Conservation (phyloP, 2,888 invertebrate species). For the Zhengitettix transpicula region DNA sequence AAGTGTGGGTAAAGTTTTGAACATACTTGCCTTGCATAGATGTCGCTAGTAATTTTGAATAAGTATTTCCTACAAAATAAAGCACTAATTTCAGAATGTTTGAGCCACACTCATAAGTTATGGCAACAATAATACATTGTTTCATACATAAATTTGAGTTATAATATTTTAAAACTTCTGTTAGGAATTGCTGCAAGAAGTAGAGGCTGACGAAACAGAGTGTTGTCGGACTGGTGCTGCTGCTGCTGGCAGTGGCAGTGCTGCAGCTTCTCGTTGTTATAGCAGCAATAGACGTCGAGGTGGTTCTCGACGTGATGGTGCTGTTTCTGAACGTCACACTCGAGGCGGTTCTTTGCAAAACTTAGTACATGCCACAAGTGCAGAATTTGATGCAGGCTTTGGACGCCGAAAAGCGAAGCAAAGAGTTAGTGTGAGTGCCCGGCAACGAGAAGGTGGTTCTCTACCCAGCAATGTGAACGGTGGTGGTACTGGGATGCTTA, state of each 20-base stretch:
- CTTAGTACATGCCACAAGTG: slow-evolving; percentile 25
- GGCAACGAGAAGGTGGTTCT: slow-evolving; percentile 48
- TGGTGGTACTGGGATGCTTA: slow-evolving; percentile 8
- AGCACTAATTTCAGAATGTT: too few relatives aligned
- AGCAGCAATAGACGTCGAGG: slow-evolving; percentile 29
- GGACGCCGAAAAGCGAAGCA: slow-evolving; percentile 1
- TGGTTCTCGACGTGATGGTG: slow-evolving; percentile 20
- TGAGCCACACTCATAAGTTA: too few relatives aligned
- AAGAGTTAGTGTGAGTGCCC: slow-evolving; percentile 23
- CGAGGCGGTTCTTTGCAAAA: slow-evolving; percentile 41
- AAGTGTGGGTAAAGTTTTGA: too few relatives aligned
- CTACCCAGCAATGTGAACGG: slow-evolving; percentile 38
- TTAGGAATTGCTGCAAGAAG: slow-evolving; percentile 50
- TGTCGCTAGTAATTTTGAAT: too few relatives aligned
- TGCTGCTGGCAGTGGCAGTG: not conserved
- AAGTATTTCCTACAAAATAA: too few relatives aligned
- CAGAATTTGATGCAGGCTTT: slow-evolving; percentile 8
- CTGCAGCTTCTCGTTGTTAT: slow-evolving; percentile 10
- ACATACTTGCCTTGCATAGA: too few relatives aligned
- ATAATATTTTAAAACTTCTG: not conserved
- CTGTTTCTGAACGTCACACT: slow-evolving; percentile 33
- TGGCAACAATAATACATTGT: too few relatives aligned
- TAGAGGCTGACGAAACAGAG: slow-evolving; percentile 48
- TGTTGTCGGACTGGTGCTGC: slow-evolving; percentile 17
- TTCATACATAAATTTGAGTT: too few relatives aligned